Base-by-base conservation (phyloP, 1,140 invertebrate species). In the Drosophila lacteicornis region DNA sequence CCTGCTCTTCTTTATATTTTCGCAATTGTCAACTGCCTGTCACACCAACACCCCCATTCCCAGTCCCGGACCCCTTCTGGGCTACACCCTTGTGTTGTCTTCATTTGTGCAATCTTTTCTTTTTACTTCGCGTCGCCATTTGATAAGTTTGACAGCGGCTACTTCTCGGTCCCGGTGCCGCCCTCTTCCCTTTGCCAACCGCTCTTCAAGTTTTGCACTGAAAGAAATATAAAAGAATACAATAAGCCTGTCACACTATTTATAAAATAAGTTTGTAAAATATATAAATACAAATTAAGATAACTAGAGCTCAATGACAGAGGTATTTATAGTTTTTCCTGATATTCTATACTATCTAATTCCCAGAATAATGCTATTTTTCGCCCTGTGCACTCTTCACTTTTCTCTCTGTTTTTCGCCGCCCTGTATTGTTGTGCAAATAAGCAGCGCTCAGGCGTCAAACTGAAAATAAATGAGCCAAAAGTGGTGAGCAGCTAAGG, bases 391-490 rank as follows among this genome's bases (percentile, higher is more conserved):
- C 38, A 42, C 33, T n/a, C 40, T 38, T 47, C 68, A 42, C 63
- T 42, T 38, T 47, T 46, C 17, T 57, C 30, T 36, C 17, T 17
- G 19, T 19, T 4, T 30, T 4, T 43, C 19, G 33, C 36, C 6
- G 38, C 38, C 40, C 58, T 61, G 60, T 74, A 86, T 79, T 82
- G 79, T 79, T 87, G 84, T 87, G 84, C 84, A 87, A 87, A 87
- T 87, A 87, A 88, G 84, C 80, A 87, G 84, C 84, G 84, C 75
- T 79, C 82, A 76, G 84, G 84, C 85, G 84, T 87, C 84, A 87
- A 87, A 87, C 84, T 83, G 84, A 87, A 87, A 87, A 88, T 88
- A 87, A 87, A 87, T 87, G 84, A 87, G 84, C 84, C 84, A 87
- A 87, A 88, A 84, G 84, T 87, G 66, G 76, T 70, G 46, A 60